Evolutionary conservation across 2,113 vertebrate species (phyloP).

Genomic region (Rhegmatorhina hoffmannsi): DNA sequence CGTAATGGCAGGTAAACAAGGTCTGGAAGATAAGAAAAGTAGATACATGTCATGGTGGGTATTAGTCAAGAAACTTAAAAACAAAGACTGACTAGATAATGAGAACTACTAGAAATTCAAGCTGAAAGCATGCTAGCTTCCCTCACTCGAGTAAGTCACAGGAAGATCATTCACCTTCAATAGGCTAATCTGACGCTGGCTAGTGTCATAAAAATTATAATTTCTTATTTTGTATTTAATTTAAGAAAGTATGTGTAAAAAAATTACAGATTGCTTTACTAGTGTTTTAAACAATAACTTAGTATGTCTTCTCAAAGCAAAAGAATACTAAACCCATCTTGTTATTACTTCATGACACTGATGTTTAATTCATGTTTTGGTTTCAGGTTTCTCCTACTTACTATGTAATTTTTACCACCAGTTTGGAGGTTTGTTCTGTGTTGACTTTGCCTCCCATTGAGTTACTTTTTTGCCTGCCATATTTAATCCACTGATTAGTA

Average conservation of each 20-base stretch:
- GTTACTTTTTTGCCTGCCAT: slow-evolving; percentile 15
- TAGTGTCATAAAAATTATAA: neutral
- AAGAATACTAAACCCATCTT: neutral
- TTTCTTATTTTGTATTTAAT: neutral
- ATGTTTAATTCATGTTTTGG: slow-evolving; percentile 31
- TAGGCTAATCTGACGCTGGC: neutral
- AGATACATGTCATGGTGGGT: neutral
- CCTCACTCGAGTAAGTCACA: neutral
- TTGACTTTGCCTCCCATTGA: slow-evolving; percentile 57
- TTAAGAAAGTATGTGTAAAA: neutral
- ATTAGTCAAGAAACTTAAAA: neutral
- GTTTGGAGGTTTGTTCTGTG: slow-evolving; percentile 15
- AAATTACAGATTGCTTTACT: neutral
- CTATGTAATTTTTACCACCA: slow-evolving; percentile 35
- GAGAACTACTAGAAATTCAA: neutral
- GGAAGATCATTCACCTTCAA: neutral
- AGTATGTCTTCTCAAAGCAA: neutral
- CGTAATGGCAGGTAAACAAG: neutral
- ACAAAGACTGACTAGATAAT: neutral
- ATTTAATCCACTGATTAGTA: slow-evolving; percentile 55
- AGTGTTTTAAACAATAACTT: neutral
- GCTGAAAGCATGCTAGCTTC: neutral
- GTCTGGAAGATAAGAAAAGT: neutral
- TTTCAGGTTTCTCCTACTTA: slow-evolving; percentile 26
- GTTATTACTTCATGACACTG: neutral